Evolutionary conservation across 1,140 invertebrate species (phyloP).

Genomic region (Acromyrmex charruanus): DNA sequence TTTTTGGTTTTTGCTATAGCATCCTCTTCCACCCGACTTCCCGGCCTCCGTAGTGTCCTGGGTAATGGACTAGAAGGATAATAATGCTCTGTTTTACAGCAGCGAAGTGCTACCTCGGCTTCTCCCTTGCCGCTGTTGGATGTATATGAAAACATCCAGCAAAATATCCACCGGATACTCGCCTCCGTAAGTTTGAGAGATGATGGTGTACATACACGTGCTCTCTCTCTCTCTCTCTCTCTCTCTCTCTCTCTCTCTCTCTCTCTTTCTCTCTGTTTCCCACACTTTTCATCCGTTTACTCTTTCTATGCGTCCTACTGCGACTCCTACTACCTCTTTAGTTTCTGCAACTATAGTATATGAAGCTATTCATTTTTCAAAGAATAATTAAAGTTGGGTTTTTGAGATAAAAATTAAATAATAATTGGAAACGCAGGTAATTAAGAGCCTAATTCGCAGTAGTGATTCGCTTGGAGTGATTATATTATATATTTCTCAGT

Average conservation of each 20-base stretch:
- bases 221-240: too few species aligned
- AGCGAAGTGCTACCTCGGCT: constrained; percentile 69
- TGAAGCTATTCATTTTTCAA: not conserved
- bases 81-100: constrained; percentile 81
- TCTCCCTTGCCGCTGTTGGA: constrained; percentile 48
- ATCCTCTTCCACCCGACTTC: constrained; percentile 71
- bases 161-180: constrained; percentile 75
- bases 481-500: too few species aligned
- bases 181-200: constrained; percentile 74
- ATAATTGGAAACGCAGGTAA: too few species aligned
- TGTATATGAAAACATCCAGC: constrained; percentile 78
- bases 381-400: too few species aligned
- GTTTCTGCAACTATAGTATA: not conserved
- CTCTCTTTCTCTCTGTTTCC: constrained; percentile 1
- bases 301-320: constrained; percentile 2
- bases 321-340: not conserved
- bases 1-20: constrained; percentile 79
- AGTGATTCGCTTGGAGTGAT: too few species aligned
- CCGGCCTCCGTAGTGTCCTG: constrained; percentile 76
- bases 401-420: too few species aligned
- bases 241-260: not conserved
- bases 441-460: too few species aligned
- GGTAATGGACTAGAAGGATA: constrained; percentile 82
- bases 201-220: constrained; percentile 40
- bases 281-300: not conserved